Base-by-base conservation (phyloP, 1,140 invertebrate species). In the Zaprionus camerounensis region DNA sequence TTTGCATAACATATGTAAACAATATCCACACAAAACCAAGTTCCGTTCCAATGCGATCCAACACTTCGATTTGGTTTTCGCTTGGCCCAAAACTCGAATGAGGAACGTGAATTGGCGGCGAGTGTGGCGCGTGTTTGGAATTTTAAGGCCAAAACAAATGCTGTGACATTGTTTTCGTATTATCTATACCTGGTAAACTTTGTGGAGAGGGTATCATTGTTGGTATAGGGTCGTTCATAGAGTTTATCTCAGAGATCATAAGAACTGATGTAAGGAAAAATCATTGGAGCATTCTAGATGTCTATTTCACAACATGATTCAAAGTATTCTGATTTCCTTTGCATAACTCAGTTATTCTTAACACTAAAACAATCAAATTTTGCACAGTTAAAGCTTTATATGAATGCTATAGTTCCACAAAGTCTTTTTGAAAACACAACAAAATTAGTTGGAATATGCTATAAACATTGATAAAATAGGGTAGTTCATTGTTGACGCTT, bases 1-100 rank as follows among this genome's bases (percentile, higher is more conserved):
- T 76, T 76, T 76, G 67, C 73, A 58, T 70, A 75, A 31, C 26
- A 59, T 56, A 57, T 53, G 46, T 56, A 68, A 49, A 67, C 26
- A 34, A 34, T 12, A 41, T 49, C 41, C 41, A 44, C 15, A 68
- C 57, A 12, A 22, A 61, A 73, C 24, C 63, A 68, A 70, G 66
- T 64, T 63, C 41, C 31, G 38, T 58, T 63, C 22, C 34, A 13
- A 44, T 41, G n/a, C 9, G 41, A 49, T 20, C 11, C 46, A 22
- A 22, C 44, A 20, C n/a, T 53, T 55, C 34, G 24, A 59, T 26
- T 55, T 41, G 13, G 11, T 15, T 61, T 51, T 55, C 6, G 41
- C 22, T 26, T 61, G 22, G 15, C 56, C 55, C 34, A 13, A 44
- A 44, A 7, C 31, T 15, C 46, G 28, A 20, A 41, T 59, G 58